Conservation (phyloP, 2,888 invertebrate genomes). For the Andrena bicolor region DNA sequence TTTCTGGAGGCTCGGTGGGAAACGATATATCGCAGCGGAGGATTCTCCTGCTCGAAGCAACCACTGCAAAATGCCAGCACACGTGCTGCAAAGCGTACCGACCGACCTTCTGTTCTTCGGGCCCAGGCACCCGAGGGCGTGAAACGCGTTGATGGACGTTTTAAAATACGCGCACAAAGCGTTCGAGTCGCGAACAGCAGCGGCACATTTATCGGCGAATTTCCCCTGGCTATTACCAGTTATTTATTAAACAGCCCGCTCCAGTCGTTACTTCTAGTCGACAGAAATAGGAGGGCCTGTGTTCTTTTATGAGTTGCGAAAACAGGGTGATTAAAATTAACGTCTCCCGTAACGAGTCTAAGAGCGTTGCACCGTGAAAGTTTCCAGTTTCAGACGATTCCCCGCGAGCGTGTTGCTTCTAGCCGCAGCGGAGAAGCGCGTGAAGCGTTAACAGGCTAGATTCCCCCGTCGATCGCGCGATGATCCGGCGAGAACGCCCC, state of each 20-base stretch:
- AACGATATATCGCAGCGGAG: conserved; percentile 15
- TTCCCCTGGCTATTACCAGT: background rate
- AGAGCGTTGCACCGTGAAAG: too few species aligned
- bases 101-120: conserved; percentile 27
- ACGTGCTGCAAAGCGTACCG: conserved; percentile 14
- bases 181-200: background rate
- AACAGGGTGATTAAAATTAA: too few species aligned
- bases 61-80: conserved; percentile 27
- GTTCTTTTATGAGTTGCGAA: too few species aligned
- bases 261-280: too few species aligned
- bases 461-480: conserved; percentile 43
- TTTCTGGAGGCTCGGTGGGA: background rate
- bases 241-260: background rate
- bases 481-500: conserved; percentile 38
- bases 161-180: conserved; percentile 1
- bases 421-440: background rate
- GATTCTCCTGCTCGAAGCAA: conserved; percentile 11
- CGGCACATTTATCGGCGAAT: background rate
- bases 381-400: too few species aligned
- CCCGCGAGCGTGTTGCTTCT: too few species aligned
- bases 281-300: too few species aligned
- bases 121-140: background rate
- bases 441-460: background rate
- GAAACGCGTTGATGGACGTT: conserved; percentile 18
- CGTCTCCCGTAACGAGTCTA: too few species aligned